Evolutionary conservation across 1,140 invertebrate genomes (phyloP).

Genomic region (Pararge aegeria): DNA sequence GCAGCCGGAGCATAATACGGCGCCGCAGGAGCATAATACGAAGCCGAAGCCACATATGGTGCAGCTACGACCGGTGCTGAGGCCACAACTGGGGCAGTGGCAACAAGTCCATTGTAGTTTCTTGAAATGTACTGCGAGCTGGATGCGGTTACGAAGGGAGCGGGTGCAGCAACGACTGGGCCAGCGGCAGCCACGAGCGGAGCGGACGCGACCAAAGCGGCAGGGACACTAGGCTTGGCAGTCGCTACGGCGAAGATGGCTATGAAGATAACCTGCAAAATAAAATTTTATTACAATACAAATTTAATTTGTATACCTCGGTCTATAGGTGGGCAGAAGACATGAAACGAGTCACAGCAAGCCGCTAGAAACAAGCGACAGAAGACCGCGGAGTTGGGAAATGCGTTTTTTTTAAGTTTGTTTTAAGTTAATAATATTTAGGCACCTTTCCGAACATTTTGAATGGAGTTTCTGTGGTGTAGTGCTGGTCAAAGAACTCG

Average conservation of each 20-base stretch:
- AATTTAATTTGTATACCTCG: not conserved
- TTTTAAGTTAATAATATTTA: constrained; percentile 1
- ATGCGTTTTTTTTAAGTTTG: no score
- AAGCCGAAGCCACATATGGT: constrained; percentile 39
- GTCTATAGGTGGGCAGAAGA: no score
- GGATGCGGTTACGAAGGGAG: constrained; percentile 81
- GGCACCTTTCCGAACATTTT: constrained; percentile 70
- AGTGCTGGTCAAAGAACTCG: constrained; percentile 49
- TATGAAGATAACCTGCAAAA: constrained; percentile 58
- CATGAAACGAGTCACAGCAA: no score
- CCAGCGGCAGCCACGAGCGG: constrained; percentile 50
- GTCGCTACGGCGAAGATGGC: constrained; percentile 56
- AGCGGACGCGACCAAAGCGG: constrained; percentile 56
- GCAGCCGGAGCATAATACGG: constrained; percentile 34
- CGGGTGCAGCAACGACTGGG: constrained; percentile 60
- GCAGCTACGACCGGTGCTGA: constrained; percentile 42
- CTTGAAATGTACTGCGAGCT: constrained; percentile 83
- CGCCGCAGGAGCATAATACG: constrained; percentile 24
- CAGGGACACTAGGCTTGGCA: constrained; percentile 64
- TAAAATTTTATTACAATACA: constrained; percentile 14
- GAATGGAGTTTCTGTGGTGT: constrained; percentile 40
- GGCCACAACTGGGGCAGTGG: constrained; percentile 50
- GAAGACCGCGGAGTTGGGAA: no score
- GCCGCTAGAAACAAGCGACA: no score
- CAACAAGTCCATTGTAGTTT: constrained; percentile 81